Conservation (phyloP, 2,888 invertebrate species). For the Argyresthia albistria region DNA sequence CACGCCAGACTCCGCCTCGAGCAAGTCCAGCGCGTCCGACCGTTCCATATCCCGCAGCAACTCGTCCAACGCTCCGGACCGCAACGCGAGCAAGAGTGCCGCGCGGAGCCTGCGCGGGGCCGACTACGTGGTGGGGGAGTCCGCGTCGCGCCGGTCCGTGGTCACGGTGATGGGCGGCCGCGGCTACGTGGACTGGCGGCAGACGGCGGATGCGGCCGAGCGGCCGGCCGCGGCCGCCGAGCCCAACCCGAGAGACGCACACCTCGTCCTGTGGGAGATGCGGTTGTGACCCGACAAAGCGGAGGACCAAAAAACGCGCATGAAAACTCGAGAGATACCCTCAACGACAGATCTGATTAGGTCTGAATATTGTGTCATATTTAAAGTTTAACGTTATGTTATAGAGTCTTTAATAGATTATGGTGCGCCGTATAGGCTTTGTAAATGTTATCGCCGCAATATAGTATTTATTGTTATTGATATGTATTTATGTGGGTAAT, state of each 20-base stretch:
- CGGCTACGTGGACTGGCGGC: conserved; percentile 90
- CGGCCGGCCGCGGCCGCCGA: conserved; percentile 72
- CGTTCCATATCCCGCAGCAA: conserved; percentile 47
- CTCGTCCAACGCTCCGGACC: conserved; percentile 22
- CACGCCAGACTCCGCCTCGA: conserved; percentile 52
- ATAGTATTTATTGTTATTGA: no score
- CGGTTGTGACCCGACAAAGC: conserved; percentile 37
- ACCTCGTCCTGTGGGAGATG: conserved; percentile 91
- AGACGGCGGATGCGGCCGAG: conserved; percentile 76
- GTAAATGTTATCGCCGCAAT: no score
- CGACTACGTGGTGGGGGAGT: conserved; percentile 49
- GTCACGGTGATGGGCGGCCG: conserved; percentile 90
- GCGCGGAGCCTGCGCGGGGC: conserved; percentile 52
- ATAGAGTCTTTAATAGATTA: conserved; percentile 1
- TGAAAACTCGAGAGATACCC: not conserved
- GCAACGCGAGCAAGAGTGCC: conserved; percentile 27
- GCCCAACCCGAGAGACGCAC: conserved; percentile 87
- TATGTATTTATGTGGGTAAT: no score
- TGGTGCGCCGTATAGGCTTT: not conserved
- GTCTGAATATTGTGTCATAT: conserved; percentile 40
- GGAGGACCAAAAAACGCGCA: conserved; percentile 12
- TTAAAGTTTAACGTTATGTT: conserved; percentile 11
- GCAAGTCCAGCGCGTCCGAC: conserved; percentile 52
- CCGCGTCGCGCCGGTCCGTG: conserved; percentile 79
- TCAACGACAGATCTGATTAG: conserved; percentile 28